These are phyloP conservation scores for Listronotus oregonensis DNA, from an alignment of 1,140 invertebrate genomes.

Conservation along the genomic window DNA sequence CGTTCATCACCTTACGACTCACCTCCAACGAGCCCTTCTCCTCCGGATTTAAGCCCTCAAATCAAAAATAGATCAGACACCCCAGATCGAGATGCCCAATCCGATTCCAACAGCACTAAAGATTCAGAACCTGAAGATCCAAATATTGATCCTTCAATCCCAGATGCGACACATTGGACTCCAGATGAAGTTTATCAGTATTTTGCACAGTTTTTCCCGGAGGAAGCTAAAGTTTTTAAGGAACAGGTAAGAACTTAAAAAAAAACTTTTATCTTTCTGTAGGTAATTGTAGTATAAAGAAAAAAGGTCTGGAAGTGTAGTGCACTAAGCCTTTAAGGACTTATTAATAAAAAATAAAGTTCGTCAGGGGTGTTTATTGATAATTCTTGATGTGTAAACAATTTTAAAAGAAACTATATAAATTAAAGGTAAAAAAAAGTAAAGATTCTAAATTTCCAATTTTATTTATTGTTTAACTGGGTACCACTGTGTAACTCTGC, in stretches of 20 bases:
- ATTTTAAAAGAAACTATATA: too few species aligned
- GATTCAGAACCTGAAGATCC: constrained; percentile 49
- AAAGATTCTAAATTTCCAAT: too few species aligned
- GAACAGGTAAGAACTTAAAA: constrained; percentile 68
- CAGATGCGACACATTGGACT: constrained; percentile 80
- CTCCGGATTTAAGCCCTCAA: constrained; percentile 52
- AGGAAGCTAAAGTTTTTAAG: constrained; percentile 76
- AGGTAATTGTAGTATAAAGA: not conserved
- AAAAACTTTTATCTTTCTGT: constrained; percentile 4
- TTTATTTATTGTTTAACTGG: too few species aligned
- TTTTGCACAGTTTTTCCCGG: constrained; percentile 73
- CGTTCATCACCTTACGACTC: constrained; percentile 37
- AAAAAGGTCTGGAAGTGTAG: too few species aligned
- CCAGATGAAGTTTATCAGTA: constrained; percentile 81
- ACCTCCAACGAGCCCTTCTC: constrained; percentile 42
- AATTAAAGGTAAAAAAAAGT: too few species aligned
- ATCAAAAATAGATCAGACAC: constrained; percentile 28
- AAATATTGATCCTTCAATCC: constrained; percentile 69
- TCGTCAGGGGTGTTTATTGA: too few species aligned
- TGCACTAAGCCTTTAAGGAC: too few species aligned
- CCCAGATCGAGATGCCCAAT: constrained; percentile 36
- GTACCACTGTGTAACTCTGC: too few species aligned
- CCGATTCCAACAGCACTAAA: constrained; percentile 50
- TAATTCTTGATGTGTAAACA: too few species aligned
- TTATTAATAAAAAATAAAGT: too few species aligned